Conservation (phyloP, 1,140 invertebrate species). For the Dinoponera quadriceps region DNA sequence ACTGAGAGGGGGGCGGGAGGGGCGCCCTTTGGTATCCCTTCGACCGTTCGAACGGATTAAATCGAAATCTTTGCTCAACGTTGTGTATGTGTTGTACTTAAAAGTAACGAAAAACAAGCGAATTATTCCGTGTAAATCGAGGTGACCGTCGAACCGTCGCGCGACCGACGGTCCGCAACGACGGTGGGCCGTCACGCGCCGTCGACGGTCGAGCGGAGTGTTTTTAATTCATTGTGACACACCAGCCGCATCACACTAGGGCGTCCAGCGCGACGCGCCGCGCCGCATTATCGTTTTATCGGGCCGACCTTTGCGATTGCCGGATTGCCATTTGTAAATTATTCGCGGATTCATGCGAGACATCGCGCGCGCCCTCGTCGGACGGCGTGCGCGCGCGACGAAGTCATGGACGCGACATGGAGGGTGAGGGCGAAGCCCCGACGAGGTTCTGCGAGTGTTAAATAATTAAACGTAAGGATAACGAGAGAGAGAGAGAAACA, state of each 20-base stretch:
- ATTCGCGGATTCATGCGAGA: neutral
- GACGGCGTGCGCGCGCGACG: neutral
- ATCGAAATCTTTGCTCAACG: constrained; percentile 75
- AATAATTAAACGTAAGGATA: constrained; percentile 58
- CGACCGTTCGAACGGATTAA: constrained; percentile 70
- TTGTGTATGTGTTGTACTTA: constrained; percentile 72
- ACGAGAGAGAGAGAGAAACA: neutral
- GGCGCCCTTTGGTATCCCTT: constrained; percentile 54
- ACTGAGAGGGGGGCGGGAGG: neutral
- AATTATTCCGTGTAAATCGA: constrained; percentile 54
- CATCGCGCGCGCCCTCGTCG: constrained; percentile 1
- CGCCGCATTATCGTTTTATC: constrained; percentile 38
- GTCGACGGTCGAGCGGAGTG: constrained; percentile 15
- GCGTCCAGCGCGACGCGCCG: neutral
- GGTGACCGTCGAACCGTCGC: constrained; percentile 6
- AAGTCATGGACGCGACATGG: neutral
- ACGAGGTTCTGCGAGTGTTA: constrained; percentile 27
- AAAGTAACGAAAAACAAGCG: constrained; percentile 36
- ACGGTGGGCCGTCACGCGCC: neutral
- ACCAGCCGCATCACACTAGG: neutral
- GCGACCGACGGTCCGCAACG: neutral
- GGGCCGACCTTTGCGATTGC: constrained; percentile 1
- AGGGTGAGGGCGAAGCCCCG: neutral
- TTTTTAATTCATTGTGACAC: neutral
- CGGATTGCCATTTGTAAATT: constrained; percentile 54